Evolutionary conservation across 2,113 vertebrate species (phyloP), one percentile per base, ranked within the genome.

Genomic region (Rhombomys opimus): DNA sequence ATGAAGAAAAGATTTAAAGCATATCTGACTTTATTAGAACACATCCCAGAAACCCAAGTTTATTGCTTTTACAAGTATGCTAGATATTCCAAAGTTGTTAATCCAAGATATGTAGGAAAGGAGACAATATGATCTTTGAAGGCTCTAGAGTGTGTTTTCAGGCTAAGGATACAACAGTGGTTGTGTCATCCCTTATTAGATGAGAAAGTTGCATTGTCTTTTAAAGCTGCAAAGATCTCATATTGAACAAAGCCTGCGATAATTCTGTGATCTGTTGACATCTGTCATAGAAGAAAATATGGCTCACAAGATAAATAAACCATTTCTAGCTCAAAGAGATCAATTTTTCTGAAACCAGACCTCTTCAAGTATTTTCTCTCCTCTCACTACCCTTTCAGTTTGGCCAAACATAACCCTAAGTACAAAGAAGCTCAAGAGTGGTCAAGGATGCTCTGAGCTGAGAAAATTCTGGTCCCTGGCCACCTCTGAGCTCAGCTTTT

Each of bases 401-500:
- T n/a, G 57, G 81, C 63, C 73, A 95, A 96, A 98, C 72, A 92
- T 97, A 96, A 97, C 14, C 32, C 89, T 97, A 89, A 96, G 78
- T 78, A 95, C 41, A 87, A 90, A 85, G 96, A 91, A 98, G 90
- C 91, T 95, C 96, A 95, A 97, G 82, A 84, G 61, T 95, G 88
- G 97, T 97, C 96, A 98, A 97, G 96, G 97, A 96, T 96, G 82
- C 95, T 97, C 96, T 97, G 97, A 98, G 92, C 91, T 50, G 18
- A 92, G 97, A 91, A 96, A 97, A 97, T 98, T 97, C 98, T 98
- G 98, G 98, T 98, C 97, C 95, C 95, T 95, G 96, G 98, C 98
- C 98, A 98, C 98, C 98, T 98, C 98, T 98, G 97, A 98, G 98
- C 97, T 98, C 97, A 98, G 96, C 90, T 97, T 98, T 97, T 97